These are phyloP conservation scores for Aphyosemion australe DNA, from an alignment of 2,113 vertebrate genomes.

Conservation along the genomic window DNA sequence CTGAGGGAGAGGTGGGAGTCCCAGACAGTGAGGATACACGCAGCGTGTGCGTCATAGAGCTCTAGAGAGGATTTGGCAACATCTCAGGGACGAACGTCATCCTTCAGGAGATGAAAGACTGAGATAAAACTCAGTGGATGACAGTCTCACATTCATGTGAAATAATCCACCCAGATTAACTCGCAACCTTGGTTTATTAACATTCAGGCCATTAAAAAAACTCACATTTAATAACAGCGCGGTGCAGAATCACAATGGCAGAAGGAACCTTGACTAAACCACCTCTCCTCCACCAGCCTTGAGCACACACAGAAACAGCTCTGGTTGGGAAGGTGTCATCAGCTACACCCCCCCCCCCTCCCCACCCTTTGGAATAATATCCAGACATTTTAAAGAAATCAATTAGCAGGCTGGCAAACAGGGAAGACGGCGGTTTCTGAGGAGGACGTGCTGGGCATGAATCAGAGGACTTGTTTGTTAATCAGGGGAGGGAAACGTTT, in stretches of 20 bases:
- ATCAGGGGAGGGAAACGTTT: conserved; percentile 65
- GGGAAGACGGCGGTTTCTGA: conserved; percentile 45
- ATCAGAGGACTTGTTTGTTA: conserved; percentile 64
- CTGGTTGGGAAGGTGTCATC: conserved; percentile 47
- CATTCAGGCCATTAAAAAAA: conserved; percentile 56
- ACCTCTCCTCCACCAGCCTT: conserved; percentile 33
- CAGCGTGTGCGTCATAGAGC: conserved; percentile 49
- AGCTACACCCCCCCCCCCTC: conserved; percentile 24
- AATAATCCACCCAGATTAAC: conserved; percentile 15
- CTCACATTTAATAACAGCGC: conserved; percentile 59
- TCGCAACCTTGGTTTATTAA: conserved; percentile 43
- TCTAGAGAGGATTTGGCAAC: conserved; percentile 41
- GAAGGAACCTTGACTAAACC: conserved; percentile 44
- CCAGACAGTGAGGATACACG: conserved; percentile 39
- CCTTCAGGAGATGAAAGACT: conserved; percentile 12
- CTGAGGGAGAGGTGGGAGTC: conserved; percentile 54
- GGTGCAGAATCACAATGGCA: conserved; percentile 45
- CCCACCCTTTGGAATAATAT: conserved; percentile 21
- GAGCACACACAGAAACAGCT: conserved; percentile 37
- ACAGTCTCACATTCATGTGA: background rate
- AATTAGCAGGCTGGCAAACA: conserved; percentile 52
- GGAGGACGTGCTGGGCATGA: conserved; percentile 55
- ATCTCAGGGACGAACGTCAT: conserved; percentile 48
- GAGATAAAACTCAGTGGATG: conserved; percentile 2
- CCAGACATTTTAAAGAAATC: conserved; percentile 48